These are phyloP conservation scores for Corythoichthys haematopterus DNA, from an alignment of 2,113 vertebrate genomes.

Conservation along the genomic window DNA sequence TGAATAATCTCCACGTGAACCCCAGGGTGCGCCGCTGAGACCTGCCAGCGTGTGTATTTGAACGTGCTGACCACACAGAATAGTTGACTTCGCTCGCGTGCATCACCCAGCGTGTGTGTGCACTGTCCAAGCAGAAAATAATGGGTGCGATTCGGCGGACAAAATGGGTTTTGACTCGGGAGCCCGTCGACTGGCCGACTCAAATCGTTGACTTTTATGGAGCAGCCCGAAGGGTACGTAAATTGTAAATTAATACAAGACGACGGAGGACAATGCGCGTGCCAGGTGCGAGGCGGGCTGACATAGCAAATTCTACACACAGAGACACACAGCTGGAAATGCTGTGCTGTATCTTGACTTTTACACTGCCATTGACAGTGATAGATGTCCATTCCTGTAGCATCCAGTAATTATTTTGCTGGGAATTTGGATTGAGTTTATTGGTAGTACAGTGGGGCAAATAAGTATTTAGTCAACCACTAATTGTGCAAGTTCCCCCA, in stretches of 20 bases:
- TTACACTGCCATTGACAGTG: too few relatives aligned
- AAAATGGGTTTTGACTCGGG: constrained; percentile 5
- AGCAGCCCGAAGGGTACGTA: neutral
- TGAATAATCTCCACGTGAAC: neutral
- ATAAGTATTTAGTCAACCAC: too few relatives aligned
- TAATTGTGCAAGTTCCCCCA: too few relatives aligned
- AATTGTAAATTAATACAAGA: constrained; percentile 3
- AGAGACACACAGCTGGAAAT: neutral
- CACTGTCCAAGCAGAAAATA: constrained; percentile 4
- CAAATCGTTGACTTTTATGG: constrained; percentile 9
- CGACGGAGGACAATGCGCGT: neutral
- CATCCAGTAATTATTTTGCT: too few relatives aligned
- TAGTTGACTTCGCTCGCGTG: neutral
- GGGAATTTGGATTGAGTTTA: too few relatives aligned
- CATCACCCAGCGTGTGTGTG: neutral
- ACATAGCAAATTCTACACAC: neutral
- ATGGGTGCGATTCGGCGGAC: neutral
- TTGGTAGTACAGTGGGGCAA: too few relatives aligned
- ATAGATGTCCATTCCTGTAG: too few relatives aligned
- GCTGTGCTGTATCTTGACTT: neutral
- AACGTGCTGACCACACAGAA: constrained; percentile 2
- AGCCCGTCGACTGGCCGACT: neutral
- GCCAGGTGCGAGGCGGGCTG: neutral
- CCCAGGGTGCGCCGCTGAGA: neutral
- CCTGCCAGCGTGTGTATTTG: neutral